phyloP scores from a whole-genome alignment of 2,888 invertebrate genomes.

The Eristalis intricaria region DNA sequence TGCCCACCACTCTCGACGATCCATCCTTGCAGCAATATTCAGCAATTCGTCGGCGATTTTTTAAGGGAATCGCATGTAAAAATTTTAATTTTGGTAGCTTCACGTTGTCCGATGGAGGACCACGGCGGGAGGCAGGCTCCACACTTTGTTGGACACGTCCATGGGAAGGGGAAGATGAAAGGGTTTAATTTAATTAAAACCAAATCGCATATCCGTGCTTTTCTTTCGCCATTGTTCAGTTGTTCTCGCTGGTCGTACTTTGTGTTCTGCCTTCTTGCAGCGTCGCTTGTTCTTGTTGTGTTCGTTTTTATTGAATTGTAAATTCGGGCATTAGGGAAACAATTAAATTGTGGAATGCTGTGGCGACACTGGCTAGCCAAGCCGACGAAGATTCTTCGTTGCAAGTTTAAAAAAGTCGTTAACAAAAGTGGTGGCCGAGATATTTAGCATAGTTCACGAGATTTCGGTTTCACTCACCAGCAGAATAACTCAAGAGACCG shows the following conservation, averaged over 20 bases:
- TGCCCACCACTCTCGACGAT: neutral
- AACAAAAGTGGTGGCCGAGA: conserved; percentile 20
- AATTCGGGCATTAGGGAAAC: conserved; percentile 66
- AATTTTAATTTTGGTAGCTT: conserved; percentile 65
- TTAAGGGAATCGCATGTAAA: conserved; percentile 63
- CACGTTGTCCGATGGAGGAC: conserved; percentile 41
- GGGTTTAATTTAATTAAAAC: conserved; percentile 69
- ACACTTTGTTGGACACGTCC: neutral
- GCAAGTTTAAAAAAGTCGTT: conserved; percentile 40
- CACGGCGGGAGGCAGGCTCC: neutral
- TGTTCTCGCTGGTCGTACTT: conserved; percentile 19
- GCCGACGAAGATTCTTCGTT: conserved; percentile 45
- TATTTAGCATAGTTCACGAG: conserved; percentile 44
- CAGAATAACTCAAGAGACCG: neutral
- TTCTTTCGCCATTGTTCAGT: conserved; percentile 62
- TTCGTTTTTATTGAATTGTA: conserved; percentile 58
- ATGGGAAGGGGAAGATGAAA: neutral
- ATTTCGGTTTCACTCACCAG: conserved; percentile 21
- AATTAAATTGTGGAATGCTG: conserved; percentile 46
- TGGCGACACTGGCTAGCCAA: neutral
- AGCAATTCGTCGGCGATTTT: conserved; percentile 61
- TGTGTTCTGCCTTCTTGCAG: neutral
- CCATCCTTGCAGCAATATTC: conserved; percentile 62
- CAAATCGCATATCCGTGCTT: conserved; percentile 65
- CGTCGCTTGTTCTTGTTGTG: neutral